Conservation (phyloP, 2,113 vertebrate genomes). For the Gavialis gangeticus region DNA sequence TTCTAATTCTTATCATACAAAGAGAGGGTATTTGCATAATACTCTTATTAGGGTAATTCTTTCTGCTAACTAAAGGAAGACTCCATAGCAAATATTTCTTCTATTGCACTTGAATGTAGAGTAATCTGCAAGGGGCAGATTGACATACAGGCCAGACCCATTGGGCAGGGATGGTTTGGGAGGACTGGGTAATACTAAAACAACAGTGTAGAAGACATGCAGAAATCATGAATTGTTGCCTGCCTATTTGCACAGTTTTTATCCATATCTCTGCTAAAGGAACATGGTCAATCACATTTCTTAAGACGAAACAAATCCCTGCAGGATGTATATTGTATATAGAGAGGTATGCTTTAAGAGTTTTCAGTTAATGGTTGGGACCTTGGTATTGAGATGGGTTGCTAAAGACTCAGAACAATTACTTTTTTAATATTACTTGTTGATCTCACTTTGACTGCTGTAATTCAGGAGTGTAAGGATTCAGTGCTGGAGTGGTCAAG, state of each 20-base stretch:
- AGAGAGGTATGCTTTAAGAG: background rate
- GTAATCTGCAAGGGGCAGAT: background rate
- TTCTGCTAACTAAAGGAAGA: background rate
- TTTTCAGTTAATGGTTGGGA: background rate
- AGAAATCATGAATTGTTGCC: background rate
- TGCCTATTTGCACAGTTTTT: background rate
- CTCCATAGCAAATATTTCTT: background rate
- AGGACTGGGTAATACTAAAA: background rate
- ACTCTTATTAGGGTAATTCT: background rate
- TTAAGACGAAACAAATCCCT: background rate
- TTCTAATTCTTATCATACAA: background rate
- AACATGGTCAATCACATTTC: background rate
- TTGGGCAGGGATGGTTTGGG: background rate
- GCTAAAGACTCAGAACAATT: background rate
- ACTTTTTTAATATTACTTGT: background rate
- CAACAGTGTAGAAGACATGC: background rate
- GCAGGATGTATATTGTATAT: background rate
- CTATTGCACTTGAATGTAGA: background rate
- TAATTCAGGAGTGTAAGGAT: background rate
- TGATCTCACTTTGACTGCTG: background rate
- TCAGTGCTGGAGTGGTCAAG: too few species aligned
- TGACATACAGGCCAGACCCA: background rate
- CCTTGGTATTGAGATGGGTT: background rate
- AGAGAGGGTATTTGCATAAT: background rate
- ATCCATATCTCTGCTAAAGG: background rate